A percentile compares a stretch with the other conserved stretches of the same genome.
phyloP scores from a whole-genome alignment of 2,797 vertebrate genomes.

The Scomberomorus guttatus region DNA sequence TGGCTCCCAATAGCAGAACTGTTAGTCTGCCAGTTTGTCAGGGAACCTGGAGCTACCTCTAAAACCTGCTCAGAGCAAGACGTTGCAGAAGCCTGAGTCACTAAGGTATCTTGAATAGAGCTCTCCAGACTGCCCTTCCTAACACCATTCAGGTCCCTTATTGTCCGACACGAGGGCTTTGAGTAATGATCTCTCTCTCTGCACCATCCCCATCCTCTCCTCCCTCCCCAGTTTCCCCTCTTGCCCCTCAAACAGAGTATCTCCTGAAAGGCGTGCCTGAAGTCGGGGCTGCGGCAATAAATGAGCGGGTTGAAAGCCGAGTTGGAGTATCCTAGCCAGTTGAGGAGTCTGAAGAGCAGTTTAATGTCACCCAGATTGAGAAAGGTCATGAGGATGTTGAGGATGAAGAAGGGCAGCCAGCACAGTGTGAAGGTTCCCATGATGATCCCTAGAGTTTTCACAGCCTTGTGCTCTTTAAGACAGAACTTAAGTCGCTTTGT shows the following conservation, averaged over 20 bases:
- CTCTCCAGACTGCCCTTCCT: conserved; percentile 54
- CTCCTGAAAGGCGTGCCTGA: conserved; percentile 96
- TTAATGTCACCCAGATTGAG: conserved; percentile 78
- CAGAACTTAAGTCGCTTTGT: conserved; percentile 87
- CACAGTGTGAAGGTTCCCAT: conserved; percentile 98
- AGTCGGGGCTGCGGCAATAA: conserved; percentile 97
- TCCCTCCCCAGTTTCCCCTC: conserved; percentile 14
- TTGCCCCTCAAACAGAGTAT: conserved; percentile 87
- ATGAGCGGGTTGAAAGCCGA: conserved; percentile 98
- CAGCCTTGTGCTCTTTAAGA: conserved; percentile 96
- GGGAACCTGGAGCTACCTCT: conserved; percentile 71
- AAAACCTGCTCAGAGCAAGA: conserved; percentile 54
- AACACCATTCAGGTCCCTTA: conserved; percentile 7
- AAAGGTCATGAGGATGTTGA: conserved; percentile 92
- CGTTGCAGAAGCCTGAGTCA: conserved; percentile 19
- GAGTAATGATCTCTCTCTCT: conserved; percentile 20
- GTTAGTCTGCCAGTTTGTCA: conserved; percentile 40
- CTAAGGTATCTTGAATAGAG: conserved; percentile 42
- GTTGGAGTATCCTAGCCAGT: conserved; percentile 98
- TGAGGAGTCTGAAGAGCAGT: conserved; percentile 90
- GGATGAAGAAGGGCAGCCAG: conserved; percentile 98
- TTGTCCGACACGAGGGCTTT: conserved; percentile 33
- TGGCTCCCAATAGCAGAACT: conserved; percentile 54
- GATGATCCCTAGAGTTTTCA: conserved; percentile 98
- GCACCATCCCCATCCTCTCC: conserved; percentile 57